Conservation (phyloP, 2,797 vertebrate species). For the Sebastes cheni region DNA sequence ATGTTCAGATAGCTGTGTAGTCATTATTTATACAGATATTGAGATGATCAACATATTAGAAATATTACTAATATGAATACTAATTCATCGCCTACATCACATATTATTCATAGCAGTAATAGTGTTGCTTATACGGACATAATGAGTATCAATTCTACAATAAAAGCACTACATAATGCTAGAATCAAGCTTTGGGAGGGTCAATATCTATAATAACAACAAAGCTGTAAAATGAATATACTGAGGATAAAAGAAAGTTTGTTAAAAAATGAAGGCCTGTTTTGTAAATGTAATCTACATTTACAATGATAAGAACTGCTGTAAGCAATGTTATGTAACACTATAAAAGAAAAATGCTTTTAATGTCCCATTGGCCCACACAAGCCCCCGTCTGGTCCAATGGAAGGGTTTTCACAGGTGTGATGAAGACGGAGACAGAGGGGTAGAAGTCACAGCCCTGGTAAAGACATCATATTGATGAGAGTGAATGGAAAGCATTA, state of each 20-base stretch:
- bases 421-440: not conserved
- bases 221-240: not conserved
- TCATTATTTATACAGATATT: not conserved
- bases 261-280: not conserved
- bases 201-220: not conserved
- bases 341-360: not conserved
- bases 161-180: not conserved
- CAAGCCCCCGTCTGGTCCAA: not conserved
- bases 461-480: not conserved
- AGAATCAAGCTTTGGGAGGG: not conserved
- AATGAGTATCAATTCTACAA: not conserved
- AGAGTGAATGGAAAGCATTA: constrained; percentile 10
- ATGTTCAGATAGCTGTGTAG: not conserved
- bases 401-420: not conserved
- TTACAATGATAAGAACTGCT: not conserved
- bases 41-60: not conserved
- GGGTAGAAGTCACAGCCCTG: not conserved
- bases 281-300: not conserved
- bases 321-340: not conserved
- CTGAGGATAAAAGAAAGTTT: not conserved
- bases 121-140: not conserved
- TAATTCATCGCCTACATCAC: not conserved
- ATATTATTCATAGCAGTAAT: not conserved
- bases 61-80: not conserved
- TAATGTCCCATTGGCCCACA: not conserved